phyloP scores from a whole-genome alignment of 2,113 vertebrate species.

The Tragelaphus imberbis region DNA sequence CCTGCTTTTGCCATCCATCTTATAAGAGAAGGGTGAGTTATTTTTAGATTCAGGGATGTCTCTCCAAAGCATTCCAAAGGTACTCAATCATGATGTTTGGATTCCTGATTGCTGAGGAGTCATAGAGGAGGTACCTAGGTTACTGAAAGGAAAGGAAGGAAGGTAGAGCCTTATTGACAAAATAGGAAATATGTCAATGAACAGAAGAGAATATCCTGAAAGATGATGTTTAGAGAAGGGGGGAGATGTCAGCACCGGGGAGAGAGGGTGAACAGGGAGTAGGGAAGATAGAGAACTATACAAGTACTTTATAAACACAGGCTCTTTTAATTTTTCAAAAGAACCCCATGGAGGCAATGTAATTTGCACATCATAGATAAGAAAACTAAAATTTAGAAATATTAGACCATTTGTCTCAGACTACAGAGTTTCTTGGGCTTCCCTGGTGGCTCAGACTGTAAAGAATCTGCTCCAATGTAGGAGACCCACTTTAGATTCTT shows the following conservation, averaged over 20 bases:
- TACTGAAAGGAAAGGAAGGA: neutral
- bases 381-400: neutral
- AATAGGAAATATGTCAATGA: neutral
- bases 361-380: neutral
- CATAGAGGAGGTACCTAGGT: neutral
- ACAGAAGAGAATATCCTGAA: neutral
- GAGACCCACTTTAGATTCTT: neutral
- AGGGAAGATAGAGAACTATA: too few relatives aligned
- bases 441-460: neutral
- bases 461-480: neutral
- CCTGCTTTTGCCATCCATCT: neutral
- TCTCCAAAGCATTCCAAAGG: neutral
- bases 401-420: neutral
- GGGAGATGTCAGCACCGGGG: rapidly evolving
- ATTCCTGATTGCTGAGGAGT: neutral
- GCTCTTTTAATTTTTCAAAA: neutral
- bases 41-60: neutral
- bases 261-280: rapidly evolving
- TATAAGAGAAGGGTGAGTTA: neutral
- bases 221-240: neutral
- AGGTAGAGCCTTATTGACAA: neutral
- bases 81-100: neutral
- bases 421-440: neutral
- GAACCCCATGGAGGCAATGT: neutral
- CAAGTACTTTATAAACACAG: neutral